Base-by-base conservation (phyloP, 2,113 vertebrate genomes). In the Trochalopteron elliotii region DNA sequence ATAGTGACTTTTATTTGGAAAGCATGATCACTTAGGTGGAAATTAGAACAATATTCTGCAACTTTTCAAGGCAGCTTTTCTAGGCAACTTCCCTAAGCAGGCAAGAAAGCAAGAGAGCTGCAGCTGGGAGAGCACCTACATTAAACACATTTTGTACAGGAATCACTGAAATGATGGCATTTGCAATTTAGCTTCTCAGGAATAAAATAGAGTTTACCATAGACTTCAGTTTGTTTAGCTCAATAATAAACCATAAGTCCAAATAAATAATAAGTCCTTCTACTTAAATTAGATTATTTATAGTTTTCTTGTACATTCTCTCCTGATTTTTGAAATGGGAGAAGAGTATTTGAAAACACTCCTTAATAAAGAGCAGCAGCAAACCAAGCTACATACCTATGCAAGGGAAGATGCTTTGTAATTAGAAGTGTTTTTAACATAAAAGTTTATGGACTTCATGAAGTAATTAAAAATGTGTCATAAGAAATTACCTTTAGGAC, bases 341-440 rank as follows among this genome's bases (percentile, higher is more conserved):
- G 39, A 85, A 42, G 49, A 45, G 12, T 14, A 75, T 75, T 50
- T 31, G n/a, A 72, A 94, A 93, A 64, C 28, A 23, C 20, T 80
- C 14, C 10, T 71, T 50, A 74, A 76, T 68, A 85, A 96, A 83
- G 45, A 75, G 25, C 60, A 71, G 81, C 28, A 94, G 39, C 53
- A 94, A 79, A 63, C 2, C 5, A 74, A 65, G 55, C 21, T 35
- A 44, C 0, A 0, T 25, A 57, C 30, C 30, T 37, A 6, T 12
- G 23, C 33, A 79, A 67, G 24, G 28, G 21, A 94, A 94, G 31
- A 56, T 13, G 23, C 27, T 94, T 83, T 81, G 47, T 84, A 96
- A 93, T 94, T 96, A 96, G 12, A 91, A 93, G 25, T 76, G 49
- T 28, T 92, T 95, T 79, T 77, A 83, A 78, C 24, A 78, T 59